Evolutionary conservation across 2,113 vertebrate genomes (phyloP).

Genomic region (Hiodon alosoides): DNA sequence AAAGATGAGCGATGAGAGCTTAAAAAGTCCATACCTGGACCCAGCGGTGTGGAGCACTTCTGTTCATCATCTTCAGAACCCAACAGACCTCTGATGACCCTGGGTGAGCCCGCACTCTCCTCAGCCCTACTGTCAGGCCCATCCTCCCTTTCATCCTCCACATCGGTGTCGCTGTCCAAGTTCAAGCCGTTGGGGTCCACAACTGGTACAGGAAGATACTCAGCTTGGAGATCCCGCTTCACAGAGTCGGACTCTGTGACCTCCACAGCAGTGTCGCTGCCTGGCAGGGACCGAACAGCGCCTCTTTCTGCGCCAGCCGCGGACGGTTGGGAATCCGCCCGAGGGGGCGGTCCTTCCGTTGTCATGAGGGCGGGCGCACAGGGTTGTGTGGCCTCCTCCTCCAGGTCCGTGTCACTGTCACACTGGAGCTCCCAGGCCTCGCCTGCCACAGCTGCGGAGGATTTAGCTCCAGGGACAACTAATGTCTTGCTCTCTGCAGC

Average conservation of each 20-base stretch:
- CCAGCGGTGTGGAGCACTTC: constrained; percentile 54
- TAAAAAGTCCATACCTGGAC: constrained; percentile 39
- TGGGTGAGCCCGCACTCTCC: constrained; percentile 14
- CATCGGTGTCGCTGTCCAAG: constrained; percentile 42
- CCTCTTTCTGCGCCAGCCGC: background rate
- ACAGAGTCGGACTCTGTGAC: background rate
- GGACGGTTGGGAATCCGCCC: background rate
- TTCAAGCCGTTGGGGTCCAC: constrained; percentile 11
- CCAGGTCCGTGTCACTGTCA: constrained; percentile 49
- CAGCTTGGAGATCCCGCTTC: background rate
- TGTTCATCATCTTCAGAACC: constrained; percentile 8
- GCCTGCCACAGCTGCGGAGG: background rate
- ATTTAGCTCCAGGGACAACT: background rate
- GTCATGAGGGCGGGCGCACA: background rate
- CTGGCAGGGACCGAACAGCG: constrained; percentile 24
- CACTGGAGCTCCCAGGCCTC: constrained; percentile 32
- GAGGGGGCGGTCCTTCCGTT: background rate
- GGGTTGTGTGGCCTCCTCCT: constrained; percentile 13
- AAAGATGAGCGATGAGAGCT: background rate
- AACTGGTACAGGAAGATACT: background rate
- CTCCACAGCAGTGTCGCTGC: constrained; percentile 39
- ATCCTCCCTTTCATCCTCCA: constrained; percentile 39
- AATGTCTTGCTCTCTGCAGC: background rate
- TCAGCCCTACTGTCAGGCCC: constrained; percentile 6
- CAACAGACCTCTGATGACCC: background rate